phyloP scores from a whole-genome alignment of 2,113 vertebrate genomes.

The Puma concolor region DNA sequence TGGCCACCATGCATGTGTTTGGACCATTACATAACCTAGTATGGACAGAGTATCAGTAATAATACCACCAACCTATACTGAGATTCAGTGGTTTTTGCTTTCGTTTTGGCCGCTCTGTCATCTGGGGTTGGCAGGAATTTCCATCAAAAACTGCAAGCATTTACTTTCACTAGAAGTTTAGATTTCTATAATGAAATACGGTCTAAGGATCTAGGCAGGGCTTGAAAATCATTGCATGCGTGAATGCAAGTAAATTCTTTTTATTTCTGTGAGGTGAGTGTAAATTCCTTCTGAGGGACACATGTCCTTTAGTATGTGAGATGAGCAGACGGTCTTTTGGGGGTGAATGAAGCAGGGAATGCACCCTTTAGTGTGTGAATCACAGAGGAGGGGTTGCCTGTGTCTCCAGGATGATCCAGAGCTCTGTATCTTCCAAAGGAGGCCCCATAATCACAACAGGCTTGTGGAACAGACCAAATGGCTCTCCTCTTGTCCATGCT shows the following conservation, averaged over 20 bases:
- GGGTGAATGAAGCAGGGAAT: background rate
- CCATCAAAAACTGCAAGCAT: background rate
- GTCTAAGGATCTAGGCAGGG: background rate
- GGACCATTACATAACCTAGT: background rate
- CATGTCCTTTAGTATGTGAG: background rate
- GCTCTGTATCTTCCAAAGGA: background rate
- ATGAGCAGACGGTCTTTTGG: background rate
- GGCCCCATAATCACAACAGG: too few species aligned
- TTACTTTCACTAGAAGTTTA: constrained; percentile 4
- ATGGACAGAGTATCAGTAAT: background rate
- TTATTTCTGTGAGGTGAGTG: background rate
- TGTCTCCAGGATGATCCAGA: fast-evolving
- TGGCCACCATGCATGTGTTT: background rate
- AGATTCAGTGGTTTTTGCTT: background rate
- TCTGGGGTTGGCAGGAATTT: background rate
- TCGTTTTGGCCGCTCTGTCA: background rate
- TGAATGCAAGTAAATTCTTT: background rate
- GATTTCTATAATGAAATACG: background rate
- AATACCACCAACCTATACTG: background rate
- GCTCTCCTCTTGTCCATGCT: background rate
- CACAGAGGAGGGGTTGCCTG: fast-evolving
- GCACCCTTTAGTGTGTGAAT: fast-evolving
- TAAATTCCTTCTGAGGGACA: background rate
- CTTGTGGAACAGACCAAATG: too few species aligned
- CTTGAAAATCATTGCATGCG: background rate